Base-by-base conservation (phyloP, 2,113 vertebrate species). In the Indri indri region DNA sequence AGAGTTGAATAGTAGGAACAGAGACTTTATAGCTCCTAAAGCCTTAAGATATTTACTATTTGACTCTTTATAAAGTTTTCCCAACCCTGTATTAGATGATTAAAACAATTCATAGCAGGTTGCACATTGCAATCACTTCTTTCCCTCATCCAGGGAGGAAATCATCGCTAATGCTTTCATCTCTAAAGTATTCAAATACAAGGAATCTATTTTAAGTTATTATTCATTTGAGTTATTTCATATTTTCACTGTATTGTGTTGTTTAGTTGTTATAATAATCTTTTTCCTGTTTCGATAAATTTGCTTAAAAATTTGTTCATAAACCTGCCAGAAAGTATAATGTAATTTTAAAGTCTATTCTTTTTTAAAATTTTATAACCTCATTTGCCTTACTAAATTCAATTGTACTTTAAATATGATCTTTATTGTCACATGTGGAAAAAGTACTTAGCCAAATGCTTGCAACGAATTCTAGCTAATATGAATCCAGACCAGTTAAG, bases 341-440 rank as follows among this genome's bases (percentile, higher is more conserved):
- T 74, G 25, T 30, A 81, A 90, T 84, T 87, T 86, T 73, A 94
- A 94, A 77, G 16, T 3, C 42, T 80, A 54, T 54, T 74, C 8
- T 27, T 74, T 70, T 95, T 79, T 30, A 13, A 47, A 65, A 30
- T 65, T 7, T 17, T 37, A 47, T 37, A 30, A 27, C 14, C 45
- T 77, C 70, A 23, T 87, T 71, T 81, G 50, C 16, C 34, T 59
- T 68, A 68, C 80, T 30, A 95, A 94, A 95, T 89, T 90, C 45
- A 90, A 47, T 96, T 61, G 76, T 90, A 71, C 82, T 50, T 90
- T 86, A 95, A 80, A 70, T 71, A 61, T 87, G 14, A 92, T 82
- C 45, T 88, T 61, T 70, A 70, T 59, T 81, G n/a, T 82, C 50
- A 76, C 81, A 71, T 30, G 25, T 30, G 30, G 61, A n/a, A 59